A percentile compares a stretch with the other conserved stretches of the same genome.
These are phyloP conservation scores for Drosophila chauvacae DNA, from an alignment of 1,140 invertebrate species.

Conservation along the genomic window DNA sequence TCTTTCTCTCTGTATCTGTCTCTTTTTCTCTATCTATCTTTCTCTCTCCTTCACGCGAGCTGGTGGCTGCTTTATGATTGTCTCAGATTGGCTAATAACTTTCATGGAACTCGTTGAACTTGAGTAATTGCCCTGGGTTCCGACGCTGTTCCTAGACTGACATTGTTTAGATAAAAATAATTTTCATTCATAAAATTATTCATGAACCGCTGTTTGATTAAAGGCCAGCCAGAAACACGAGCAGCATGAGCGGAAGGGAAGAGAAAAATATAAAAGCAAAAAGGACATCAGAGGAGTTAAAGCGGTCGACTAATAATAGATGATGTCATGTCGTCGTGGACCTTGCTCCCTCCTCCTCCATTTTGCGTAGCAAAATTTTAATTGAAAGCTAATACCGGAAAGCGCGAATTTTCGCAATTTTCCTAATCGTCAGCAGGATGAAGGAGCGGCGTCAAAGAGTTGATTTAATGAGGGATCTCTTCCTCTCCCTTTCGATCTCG, in stretches of 20 bases:
- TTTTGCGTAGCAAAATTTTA: slow-evolving; percentile 22
- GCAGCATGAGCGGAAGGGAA: neutral
- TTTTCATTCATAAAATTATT: slow-evolving; percentile 51
- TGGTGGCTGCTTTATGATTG: slow-evolving; percentile 3
- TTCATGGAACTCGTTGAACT: slow-evolving; percentile 58
- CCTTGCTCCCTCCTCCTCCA: neutral
- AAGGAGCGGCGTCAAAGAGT: slow-evolving; percentile 17
- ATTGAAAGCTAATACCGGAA: slow-evolving; percentile 49
- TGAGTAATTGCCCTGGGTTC: slow-evolving; percentile 58
- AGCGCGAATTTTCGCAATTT: slow-evolving; percentile 19
- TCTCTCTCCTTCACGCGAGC: neutral
- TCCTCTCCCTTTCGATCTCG: neutral
- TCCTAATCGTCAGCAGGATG: slow-evolving; percentile 16
- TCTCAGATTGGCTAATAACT: slow-evolving; percentile 47
- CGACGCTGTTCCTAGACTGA: slow-evolving; percentile 4
- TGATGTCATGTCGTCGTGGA: slow-evolving; percentile 17
- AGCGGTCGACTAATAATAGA: slow-evolving; percentile 34
- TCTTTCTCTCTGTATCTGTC: neutral
- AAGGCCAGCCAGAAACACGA: slow-evolving; percentile 22
- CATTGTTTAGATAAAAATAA: slow-evolving; percentile 52
- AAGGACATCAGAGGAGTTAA: slow-evolving; percentile 1
- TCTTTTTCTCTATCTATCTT: neutral
- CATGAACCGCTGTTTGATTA: slow-evolving; percentile 55
- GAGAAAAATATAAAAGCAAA: neutral
- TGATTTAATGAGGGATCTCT: slow-evolving; percentile 34